A percentile compares a stretch with the other conserved stretches of the same genome.
Evolutionary conservation across 2,797 vertebrate species (phyloP).

Genomic region (Sphenopsis melanotis): DNA sequence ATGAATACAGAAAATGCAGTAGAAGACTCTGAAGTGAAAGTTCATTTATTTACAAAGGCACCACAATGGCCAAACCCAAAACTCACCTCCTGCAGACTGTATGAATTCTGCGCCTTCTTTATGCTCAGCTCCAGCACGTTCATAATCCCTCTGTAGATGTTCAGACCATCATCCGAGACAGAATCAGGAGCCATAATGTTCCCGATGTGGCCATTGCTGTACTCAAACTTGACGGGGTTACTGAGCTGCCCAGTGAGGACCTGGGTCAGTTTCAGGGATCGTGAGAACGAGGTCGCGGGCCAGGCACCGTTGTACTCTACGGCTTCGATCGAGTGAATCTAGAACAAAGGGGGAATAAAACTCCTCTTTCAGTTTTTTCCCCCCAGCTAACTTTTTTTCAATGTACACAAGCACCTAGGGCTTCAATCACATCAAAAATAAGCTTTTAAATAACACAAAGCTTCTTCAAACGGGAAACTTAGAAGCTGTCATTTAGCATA

Average conservation of each 20-base stretch:
- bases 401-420: not conserved
- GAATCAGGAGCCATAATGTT: slow-evolving; percentile 69
- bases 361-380: not conserved
- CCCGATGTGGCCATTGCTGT: slow-evolving; percentile 73
- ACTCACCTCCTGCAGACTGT: slow-evolving; percentile 82
- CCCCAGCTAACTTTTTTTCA: not conserved
- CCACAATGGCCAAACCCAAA: not conserved
- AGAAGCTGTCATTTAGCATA: not conserved
- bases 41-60: not conserved
- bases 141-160: slow-evolving; percentile 76
- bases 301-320: slow-evolving; percentile 81
- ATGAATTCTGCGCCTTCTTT: slow-evolving; percentile 78
- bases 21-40: not conserved
- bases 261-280: slow-evolving; percentile 73
- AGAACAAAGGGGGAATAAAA: not conserved
- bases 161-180: slow-evolving; percentile 71
- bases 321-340: slow-evolving; percentile 73
- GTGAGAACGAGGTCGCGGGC: slow-evolving; percentile 71
- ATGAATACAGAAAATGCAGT: not conserved
- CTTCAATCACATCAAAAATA: not conserved
- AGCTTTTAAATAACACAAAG: not conserved
- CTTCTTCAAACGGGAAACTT: not conserved
- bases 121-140: slow-evolving; percentile 78
- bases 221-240: slow-evolving; percentile 80
- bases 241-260: slow-evolving; percentile 73